phyloP scores from a whole-genome alignment of 2,797 vertebrate species.

The Acestrorhynchus altus region DNA sequence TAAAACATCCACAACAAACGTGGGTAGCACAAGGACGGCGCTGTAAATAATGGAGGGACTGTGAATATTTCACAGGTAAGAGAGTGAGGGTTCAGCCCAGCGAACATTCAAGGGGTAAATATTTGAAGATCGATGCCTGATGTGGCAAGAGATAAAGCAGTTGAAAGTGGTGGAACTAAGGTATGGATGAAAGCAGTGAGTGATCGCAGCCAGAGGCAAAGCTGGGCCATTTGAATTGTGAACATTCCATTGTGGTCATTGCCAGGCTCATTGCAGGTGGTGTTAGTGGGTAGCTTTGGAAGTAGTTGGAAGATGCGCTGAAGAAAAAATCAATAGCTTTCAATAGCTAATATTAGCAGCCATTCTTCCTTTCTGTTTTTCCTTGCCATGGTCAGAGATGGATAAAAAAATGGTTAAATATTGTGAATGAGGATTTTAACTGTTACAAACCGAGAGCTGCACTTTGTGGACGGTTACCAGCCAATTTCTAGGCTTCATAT shows the following conservation, averaged over 20 bases:
- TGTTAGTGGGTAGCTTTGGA: background rate
- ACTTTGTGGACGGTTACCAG: too few species aligned
- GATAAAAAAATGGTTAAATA: background rate
- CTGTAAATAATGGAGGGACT: constrained; percentile 49
- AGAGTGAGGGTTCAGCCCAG: constrained; percentile 38
- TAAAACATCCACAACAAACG: constrained; percentile 42
- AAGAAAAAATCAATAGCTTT: constrained; percentile 21
- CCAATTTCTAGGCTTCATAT: too few species aligned
- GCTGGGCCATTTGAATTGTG: constrained; percentile 7
- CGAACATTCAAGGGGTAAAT: constrained; percentile 45
- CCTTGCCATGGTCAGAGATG: background rate
- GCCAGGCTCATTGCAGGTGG: background rate
- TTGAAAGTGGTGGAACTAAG: background rate
- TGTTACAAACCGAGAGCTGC: too few species aligned
- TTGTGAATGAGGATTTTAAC: background rate
- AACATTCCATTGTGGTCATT: constrained; percentile 10
- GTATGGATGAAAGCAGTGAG: background rate
- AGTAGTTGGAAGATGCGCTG: constrained; percentile 6
- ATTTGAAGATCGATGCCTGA: constrained; percentile 51
- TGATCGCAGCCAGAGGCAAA: constrained; percentile 3
- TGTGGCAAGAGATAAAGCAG: constrained; percentile 5
- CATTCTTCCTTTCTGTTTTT: constrained; percentile 1
- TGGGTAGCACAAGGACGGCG: constrained; percentile 8
- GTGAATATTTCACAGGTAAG: constrained; percentile 46
- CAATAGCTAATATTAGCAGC: background rate